These are phyloP conservation scores for Globodera ellingtonae DNA, from an alignment of 1,140 invertebrate species.

Conservation along the genomic window DNA sequence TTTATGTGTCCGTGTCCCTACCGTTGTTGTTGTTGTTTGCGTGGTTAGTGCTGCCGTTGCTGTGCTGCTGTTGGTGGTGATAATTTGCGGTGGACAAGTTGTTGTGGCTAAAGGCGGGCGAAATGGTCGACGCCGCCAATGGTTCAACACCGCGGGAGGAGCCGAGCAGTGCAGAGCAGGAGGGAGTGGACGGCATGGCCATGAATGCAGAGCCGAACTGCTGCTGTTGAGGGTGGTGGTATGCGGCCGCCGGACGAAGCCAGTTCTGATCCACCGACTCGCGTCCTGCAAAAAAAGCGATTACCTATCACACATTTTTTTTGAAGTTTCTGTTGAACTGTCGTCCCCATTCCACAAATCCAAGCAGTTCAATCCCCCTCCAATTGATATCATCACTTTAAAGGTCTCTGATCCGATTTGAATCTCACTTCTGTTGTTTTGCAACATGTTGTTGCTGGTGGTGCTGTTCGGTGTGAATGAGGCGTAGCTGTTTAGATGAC, in stretches of 20 bases:
- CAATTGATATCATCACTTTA: too few relatives aligned
- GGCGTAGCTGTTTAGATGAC: not conserved
- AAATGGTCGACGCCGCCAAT: conserved; percentile 19
- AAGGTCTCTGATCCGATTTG: too few relatives aligned
- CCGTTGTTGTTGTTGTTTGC: not conserved
- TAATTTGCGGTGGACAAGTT: conserved; percentile 32
- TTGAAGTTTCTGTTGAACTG: not conserved
- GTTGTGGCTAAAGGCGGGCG: conserved; percentile 39
- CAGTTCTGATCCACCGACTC: conserved; percentile 1
- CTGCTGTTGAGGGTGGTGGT: not conserved
- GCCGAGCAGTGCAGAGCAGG: conserved; percentile 9
- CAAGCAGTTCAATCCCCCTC: not conserved
- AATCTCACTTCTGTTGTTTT: not conserved
- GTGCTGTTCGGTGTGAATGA: not conserved
- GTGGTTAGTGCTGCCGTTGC: conserved; percentile 17
- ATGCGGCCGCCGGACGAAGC: not conserved
- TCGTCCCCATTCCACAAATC: not conserved
- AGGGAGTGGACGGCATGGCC: conserved; percentile 13
- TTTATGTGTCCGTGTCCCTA: not conserved
- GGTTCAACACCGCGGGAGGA: conserved; percentile 4
- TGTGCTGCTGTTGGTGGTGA: conserved; percentile 36
- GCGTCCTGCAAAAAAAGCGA: not conserved
- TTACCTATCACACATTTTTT: not conserved
- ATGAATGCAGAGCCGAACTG: not conserved
- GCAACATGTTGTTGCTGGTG: not conserved